Evolutionary conservation across 2,797 vertebrate species (phyloP).

Genomic region (Avahi laniger): DNA sequence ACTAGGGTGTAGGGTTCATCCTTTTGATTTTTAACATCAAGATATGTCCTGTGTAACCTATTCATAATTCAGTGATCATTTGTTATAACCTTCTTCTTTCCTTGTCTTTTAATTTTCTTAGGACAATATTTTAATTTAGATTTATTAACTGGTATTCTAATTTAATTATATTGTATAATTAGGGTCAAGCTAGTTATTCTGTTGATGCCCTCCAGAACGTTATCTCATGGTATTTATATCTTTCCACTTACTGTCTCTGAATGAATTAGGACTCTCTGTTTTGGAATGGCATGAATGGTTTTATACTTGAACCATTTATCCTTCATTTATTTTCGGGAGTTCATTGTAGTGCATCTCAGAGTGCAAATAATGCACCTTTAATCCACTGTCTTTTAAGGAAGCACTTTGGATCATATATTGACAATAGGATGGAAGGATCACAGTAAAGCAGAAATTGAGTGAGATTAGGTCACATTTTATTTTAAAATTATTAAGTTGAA

Average conservation of each 20-base stretch:
- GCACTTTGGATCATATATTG: neutral
- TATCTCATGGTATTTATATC: neutral
- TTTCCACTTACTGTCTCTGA: neutral
- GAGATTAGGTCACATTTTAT: neutral
- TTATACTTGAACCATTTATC: neutral
- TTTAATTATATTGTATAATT: neutral
- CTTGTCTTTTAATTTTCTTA: conserved; percentile 3
- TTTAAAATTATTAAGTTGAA: conserved; percentile 37
- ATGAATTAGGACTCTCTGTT: neutral
- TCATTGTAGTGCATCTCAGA: neutral
- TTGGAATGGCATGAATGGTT: neutral
- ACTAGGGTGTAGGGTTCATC: neutral
- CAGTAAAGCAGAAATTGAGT: neutral
- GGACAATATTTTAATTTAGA: neutral
- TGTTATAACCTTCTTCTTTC: neutral
- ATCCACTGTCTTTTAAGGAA: neutral
- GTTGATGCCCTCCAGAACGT: neutral
- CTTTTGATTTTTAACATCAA: neutral
- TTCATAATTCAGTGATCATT: neutral
- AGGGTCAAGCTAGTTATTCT: neutral
- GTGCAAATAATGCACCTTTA: neutral
- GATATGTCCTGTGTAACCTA: neutral
- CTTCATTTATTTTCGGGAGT: neutral
- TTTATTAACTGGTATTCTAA: neutral
- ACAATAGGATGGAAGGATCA: neutral